Base-by-base conservation (phyloP, 2,888 invertebrate species). In the Pemphredon lugubris region DNA sequence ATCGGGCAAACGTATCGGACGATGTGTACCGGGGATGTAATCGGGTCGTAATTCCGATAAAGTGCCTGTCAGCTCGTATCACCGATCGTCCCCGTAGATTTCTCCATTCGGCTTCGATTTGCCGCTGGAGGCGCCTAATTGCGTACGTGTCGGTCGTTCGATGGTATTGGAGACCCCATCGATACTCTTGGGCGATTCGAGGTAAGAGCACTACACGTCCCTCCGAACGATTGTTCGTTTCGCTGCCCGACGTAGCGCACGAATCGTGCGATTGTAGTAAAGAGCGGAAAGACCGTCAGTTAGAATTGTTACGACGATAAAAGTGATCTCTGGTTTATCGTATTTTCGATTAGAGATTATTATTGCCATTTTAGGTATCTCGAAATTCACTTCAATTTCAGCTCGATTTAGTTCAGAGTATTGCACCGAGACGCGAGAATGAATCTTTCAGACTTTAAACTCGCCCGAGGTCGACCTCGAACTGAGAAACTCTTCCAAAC, bases 21-120 rank as follows among this genome's bases (percentile, higher is more conserved):
- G 30, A 13, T 13, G 6, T 14, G 30, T 6, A 16, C 6, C 20
- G 11, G 13, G 5, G 13, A 53, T 26, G 50, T 42, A 66, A 61
- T 66, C 40, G 40, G 18, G 16, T 21, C 11, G 40, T 48, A 54
- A 54, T 54, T 53, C 37, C 53, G 5, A 23, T 26, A 18, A 40
- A 48, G 50, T 21, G 44, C 44, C 39, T 47, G 60, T 53, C 53
- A 45, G 18, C 30, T 40, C n/a, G 14, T 26, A 61, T 60, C 47
- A 9, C 30, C 30, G 39, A 59, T 50, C 18, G 20, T 16, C 18
- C 11, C 39, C 18, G 23, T 40, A 48, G 37, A 40, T 61, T 53
- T 47, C 23, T 39, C 32, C 39, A 50, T 51, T 53, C 6, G 21
- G 23, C 18, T 45, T 45, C 44, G 44, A 61, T 61, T 60, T 32